Percentiles rank a stretch among this genome's conserved stretches.
These are phyloP conservation scores for Heterodera carotae DNA, from an alignment of 1,140 invertebrate species.

Conservation along the genomic window DNA sequence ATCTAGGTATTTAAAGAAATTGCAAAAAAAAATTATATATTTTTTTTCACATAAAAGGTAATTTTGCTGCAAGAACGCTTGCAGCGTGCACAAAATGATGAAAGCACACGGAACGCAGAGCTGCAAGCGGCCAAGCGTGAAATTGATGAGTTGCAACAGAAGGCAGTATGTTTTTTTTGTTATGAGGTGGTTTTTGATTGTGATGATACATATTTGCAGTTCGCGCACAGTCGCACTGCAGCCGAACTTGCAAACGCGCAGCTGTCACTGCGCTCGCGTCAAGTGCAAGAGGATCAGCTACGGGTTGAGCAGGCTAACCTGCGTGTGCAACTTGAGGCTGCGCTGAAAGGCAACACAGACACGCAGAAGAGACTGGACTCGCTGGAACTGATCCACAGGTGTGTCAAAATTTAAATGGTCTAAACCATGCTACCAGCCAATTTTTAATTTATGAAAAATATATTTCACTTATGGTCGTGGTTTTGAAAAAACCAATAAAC, in stretches of 20 bases:
- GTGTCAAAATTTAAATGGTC: not conserved
- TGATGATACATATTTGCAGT: slow-evolving; percentile 25
- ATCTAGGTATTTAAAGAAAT: no score
- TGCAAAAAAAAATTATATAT: no score
- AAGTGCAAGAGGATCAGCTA: slow-evolving; percentile 41
- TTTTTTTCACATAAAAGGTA: slow-evolving; percentile 12
- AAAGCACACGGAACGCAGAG: slow-evolving; percentile 33
- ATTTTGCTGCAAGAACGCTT: slow-evolving; percentile 39
- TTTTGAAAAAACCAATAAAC: no score
- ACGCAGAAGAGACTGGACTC: slow-evolving; percentile 27
- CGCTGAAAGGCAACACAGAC: slow-evolving; percentile 26
- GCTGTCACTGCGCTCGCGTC: slow-evolving; percentile 34
- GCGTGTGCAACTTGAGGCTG: slow-evolving; percentile 37
- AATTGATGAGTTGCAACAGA: slow-evolving; percentile 47
- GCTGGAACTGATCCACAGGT: slow-evolving; percentile 37
- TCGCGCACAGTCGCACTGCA: slow-evolving; percentile 25
- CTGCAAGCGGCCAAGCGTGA: slow-evolving; percentile 44
- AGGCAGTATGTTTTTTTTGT: slow-evolving; percentile 24
- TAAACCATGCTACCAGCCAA: not conserved
- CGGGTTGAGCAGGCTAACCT: slow-evolving; percentile 30
- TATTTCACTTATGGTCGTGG: no score
- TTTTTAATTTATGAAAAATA: not conserved
- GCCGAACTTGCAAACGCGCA: slow-evolving; percentile 44
- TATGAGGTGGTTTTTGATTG: slow-evolving; percentile 21
- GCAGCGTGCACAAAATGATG: slow-evolving; percentile 35